These are phyloP conservation scores for Remorina albescens DNA, from an alignment of 2,797 vertebrate genomes.

Conservation along the genomic window DNA sequence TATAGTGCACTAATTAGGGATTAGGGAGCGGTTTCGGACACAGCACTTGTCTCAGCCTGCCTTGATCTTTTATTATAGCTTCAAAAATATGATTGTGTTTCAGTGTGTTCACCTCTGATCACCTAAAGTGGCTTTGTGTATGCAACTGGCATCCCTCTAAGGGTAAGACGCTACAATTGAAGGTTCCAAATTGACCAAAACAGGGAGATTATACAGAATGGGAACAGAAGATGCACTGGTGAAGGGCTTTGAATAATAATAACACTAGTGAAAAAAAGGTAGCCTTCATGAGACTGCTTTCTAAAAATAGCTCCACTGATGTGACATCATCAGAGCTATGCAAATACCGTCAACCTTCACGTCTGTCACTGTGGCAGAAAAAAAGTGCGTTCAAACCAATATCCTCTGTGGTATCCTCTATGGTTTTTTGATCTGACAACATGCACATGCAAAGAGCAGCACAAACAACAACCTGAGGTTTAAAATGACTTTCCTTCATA, in stretches of 20 bases:
- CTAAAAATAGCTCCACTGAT: constrained; percentile 74
- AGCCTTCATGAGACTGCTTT: constrained; percentile 58
- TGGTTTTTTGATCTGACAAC: constrained; percentile 17
- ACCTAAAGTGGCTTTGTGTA: not conserved
- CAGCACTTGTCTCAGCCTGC: not conserved
- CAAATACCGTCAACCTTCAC: constrained; percentile 66
- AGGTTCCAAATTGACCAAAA: constrained; percentile 41
- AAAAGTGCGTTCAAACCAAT: constrained; percentile 19
- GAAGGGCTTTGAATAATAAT: constrained; percentile 51
- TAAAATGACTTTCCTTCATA: not conserved
- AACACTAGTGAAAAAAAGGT: constrained; percentile 12
- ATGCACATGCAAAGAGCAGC: constrained; percentile 7
- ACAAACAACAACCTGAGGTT: not conserved
- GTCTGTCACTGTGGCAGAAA: constrained; percentile 53
- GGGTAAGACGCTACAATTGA: not conserved
- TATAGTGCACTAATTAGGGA: no score
- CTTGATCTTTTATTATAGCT: not conserved
- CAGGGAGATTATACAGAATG: constrained; percentile 40
- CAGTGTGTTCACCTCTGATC: constrained; percentile 18
- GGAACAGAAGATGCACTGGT: constrained; percentile 24
- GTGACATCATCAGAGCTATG: constrained; percentile 79
- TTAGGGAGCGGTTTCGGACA: no score
- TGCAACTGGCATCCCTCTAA: not conserved
- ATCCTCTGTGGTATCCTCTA: constrained; percentile 1
- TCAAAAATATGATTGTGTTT: not conserved